Evolutionary conservation across 53 echinoderm and acorn worm genomes (phyloP).

Genomic region (Holothuria scabra): DNA sequence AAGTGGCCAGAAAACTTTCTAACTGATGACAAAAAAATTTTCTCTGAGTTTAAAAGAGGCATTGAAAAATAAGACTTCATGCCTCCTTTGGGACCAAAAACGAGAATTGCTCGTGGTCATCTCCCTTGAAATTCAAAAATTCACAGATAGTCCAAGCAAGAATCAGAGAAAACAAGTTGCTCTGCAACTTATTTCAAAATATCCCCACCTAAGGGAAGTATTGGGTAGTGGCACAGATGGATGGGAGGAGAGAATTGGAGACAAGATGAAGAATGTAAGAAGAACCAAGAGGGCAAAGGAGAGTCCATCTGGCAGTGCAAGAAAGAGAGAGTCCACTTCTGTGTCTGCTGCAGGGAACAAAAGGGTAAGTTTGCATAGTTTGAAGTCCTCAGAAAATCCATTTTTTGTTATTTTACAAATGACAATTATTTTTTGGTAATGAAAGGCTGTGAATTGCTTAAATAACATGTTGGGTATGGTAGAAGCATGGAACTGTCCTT

Average conservation of each 20-base stretch:
- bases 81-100: constrained; percentile 17
- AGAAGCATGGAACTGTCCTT: too few species aligned
- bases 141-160: constrained; percentile 36
- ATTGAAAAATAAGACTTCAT: not conserved
- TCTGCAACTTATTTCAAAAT: constrained; percentile 18
- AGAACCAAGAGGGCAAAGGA: not conserved
- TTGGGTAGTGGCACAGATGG: constrained; percentile 41
- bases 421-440: too few species aligned
- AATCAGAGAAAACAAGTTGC: constrained; percentile 15
- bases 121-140: not conserved
- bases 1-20: constrained; percentile 20
- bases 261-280: constrained; percentile 35
- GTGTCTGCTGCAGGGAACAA: constrained; percentile 1
- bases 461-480: too few species aligned
- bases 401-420: too few species aligned
- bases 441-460: too few species aligned
- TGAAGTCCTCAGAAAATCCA: too few species aligned
- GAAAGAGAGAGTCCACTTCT: not conserved
- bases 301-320: constrained; percentile 15
- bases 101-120: constrained; percentile 18
- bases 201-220: not conserved
- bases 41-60: constrained; percentile 14
- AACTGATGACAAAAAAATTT: not conserved
- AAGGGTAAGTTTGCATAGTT: not conserved
- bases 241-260: constrained; percentile 25